Percentiles rank a stretch among this genome's conserved stretches.
phyloP scores from a whole-genome alignment of 2,113 vertebrate species.

The Procavia capensis region DNA sequence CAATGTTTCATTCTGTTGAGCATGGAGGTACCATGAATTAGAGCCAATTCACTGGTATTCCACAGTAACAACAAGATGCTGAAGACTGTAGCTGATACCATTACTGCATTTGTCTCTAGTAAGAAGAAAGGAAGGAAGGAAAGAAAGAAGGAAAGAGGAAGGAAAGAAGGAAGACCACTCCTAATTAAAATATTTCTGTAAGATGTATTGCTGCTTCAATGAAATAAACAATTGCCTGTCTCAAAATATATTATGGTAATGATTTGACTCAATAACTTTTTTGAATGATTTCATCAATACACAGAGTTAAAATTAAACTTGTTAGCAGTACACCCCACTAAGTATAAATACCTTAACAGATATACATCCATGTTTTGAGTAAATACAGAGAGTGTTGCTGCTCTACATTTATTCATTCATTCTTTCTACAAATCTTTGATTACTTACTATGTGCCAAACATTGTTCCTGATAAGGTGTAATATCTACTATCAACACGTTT shows the following conservation, averaged over 20 bases:
- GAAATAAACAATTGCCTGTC: not conserved
- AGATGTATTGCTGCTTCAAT: not conserved
- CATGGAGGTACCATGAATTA: no score
- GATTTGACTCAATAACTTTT: not conserved
- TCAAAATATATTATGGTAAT: constrained; percentile 24
- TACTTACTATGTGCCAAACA: not conserved
- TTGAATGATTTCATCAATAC: not conserved
- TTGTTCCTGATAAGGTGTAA: not conserved
- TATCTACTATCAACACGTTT: not conserved
- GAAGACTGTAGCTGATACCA: not conserved
- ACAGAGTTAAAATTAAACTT: constrained; percentile 5
- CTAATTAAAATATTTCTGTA: not conserved
- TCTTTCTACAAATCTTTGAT: not conserved
- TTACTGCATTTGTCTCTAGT: no score
- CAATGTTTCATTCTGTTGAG: no score
- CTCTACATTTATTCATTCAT: not conserved
- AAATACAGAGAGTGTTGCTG: not conserved
- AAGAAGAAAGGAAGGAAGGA: no score
- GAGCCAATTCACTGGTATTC: no score
- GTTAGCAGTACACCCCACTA: not conserved
- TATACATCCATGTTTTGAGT: not conserved
- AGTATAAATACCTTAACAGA: not conserved
- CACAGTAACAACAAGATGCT: not conserved
- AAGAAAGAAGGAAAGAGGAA: no score
- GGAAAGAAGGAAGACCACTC: no score